Base-by-base conservation (phyloP, 2,888 invertebrate genomes). In the Polyommatus icarus region DNA sequence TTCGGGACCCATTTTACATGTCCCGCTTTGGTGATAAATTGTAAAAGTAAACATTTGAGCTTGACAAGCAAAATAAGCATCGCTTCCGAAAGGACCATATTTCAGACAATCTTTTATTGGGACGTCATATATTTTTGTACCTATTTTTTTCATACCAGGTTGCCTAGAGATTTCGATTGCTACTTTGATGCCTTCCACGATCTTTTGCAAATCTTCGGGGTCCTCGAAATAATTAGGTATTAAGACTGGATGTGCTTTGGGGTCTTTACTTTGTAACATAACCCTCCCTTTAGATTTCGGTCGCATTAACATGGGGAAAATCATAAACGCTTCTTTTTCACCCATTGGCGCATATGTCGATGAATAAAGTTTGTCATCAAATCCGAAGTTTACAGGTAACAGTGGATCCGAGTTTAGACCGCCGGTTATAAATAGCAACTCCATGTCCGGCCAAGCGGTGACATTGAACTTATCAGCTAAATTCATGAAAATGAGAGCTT, bases 221-320 rank as follows among this genome's bases (percentile, higher is more conserved):
- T 92, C 83, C 76, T 96, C 94, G 85, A 98, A 95, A 88, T 98
- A 99, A 86, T 97, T 97, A 0, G 97, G 97, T 82, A 97, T 95
- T 77, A 98, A 94, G n/a, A 95, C 90, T 0, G 98, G 97, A 83
- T 96, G 95, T 0, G 95, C 94, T 82, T 95, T 95, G 0, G 98
- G 97, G 87, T 98, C 95, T 79, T 92, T 95, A 15, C 96, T 96
- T 83, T 94, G 95, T n/a, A 98, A 91, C 87, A 92, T 94, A 0
- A 97, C 88, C 79, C 95, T 92, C 0, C 97, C 97, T 81, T 94
- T 93, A n/a, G 97, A 97, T 84, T 95, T 95, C 0, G 97, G 97
- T 80, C 96, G 94, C 87, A 97, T 95, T 54, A 97, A 86, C 91
- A 97, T 96, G 0, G 97, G 97, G 81, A 96, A 95, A 1, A 96